A percentile compares a stretch with the other conserved stretches of the same genome.
Evolutionary conservation across 2,888 invertebrate species (phyloP).

Genomic region (Leucophora obtusa): DNA sequence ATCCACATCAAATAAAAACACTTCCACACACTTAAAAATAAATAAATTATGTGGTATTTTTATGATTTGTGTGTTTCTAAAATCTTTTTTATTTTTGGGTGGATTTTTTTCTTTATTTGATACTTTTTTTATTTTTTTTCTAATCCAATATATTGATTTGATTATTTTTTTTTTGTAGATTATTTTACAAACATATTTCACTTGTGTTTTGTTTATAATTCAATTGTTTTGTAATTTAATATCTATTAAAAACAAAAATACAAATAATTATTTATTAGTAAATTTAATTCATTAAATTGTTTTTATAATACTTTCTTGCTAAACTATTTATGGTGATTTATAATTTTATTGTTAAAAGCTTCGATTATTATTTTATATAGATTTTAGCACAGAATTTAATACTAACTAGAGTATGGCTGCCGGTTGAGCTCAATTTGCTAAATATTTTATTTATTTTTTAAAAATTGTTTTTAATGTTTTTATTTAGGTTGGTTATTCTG

Average conservation of each 20-base stretch:
- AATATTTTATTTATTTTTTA: slow-evolving; percentile 25
- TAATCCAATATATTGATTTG: slow-evolving; percentile 30
- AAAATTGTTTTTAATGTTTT: slow-evolving; percentile 10
- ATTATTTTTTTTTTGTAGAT: slow-evolving; percentile 41
- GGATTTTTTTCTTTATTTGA: slow-evolving; percentile 14
- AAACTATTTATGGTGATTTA: slow-evolving; percentile 8
- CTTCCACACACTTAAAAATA: not conserved
- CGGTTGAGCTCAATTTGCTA: slow-evolving; percentile 37
- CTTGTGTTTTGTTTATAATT: not conserved
- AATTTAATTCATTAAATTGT: slow-evolving; percentile 7
- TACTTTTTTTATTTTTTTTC: slow-evolving; percentile 9
- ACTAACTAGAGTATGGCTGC: slow-evolving; percentile 16
- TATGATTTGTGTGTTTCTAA: not conserved
- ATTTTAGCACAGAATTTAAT: slow-evolving; percentile 21
- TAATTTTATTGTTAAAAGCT: slow-evolving; percentile 17
- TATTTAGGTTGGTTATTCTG: slow-evolving; percentile 52
- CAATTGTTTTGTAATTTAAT: not conserved
- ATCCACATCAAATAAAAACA: not conserved
- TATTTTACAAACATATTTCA: slow-evolving; percentile 24
- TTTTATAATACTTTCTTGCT: slow-evolving; percentile 16
- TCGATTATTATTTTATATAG: too few relatives aligned
- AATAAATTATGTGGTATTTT: slow-evolving; percentile 17
- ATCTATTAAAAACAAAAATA: not conserved
- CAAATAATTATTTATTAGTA: not conserved
- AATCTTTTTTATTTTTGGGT: slow-evolving; percentile 7